Percentiles rank a stretch among this genome's conserved stretches.
Conservation (phyloP, 2,113 vertebrate species). For the Pyxicephalus adspersus region DNA sequence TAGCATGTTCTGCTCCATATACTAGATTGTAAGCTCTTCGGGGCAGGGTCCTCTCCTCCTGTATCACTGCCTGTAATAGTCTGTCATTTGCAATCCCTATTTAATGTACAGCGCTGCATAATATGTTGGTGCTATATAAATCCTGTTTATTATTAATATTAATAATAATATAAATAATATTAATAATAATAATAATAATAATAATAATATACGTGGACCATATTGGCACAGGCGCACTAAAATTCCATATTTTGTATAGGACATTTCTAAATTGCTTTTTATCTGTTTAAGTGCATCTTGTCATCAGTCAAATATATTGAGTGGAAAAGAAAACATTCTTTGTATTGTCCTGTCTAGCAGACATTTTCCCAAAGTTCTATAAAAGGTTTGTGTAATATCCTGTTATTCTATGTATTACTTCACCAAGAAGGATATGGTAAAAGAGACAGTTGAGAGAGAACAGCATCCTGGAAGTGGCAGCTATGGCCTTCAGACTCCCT, state of each 20-base stretch:
- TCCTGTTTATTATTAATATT: too few species aligned
- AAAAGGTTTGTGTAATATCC: slow-evolving; percentile 46
- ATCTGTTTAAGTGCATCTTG: neutral
- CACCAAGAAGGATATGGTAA: slow-evolving; percentile 50
- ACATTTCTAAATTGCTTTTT: slow-evolving; percentile 24
- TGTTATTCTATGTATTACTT: slow-evolving; percentile 47
- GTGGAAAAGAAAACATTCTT: slow-evolving; percentile 34
- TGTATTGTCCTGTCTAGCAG: slow-evolving; percentile 36
- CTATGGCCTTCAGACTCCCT: slow-evolving; percentile 45
- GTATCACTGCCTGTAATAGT: too few species aligned
- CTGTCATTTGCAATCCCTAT: too few species aligned
- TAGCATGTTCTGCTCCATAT: neutral
- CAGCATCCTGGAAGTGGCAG: slow-evolving; percentile 53
- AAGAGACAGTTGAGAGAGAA: slow-evolving; percentile 52
- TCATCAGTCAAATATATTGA: slow-evolving; percentile 26
- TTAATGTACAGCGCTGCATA: too few species aligned
- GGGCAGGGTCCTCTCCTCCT: too few species aligned
- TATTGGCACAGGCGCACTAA: neutral
- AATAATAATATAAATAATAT: too few species aligned
- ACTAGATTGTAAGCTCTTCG: too few species aligned
- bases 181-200: too few species aligned
- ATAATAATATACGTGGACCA: too few species aligned
- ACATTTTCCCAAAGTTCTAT: slow-evolving; percentile 27
- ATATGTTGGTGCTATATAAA: too few species aligned
- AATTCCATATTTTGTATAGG: neutral